These are phyloP conservation scores for Bufotes viridis DNA, from an alignment of 2,797 vertebrate genomes.

Conservation along the genomic window DNA sequence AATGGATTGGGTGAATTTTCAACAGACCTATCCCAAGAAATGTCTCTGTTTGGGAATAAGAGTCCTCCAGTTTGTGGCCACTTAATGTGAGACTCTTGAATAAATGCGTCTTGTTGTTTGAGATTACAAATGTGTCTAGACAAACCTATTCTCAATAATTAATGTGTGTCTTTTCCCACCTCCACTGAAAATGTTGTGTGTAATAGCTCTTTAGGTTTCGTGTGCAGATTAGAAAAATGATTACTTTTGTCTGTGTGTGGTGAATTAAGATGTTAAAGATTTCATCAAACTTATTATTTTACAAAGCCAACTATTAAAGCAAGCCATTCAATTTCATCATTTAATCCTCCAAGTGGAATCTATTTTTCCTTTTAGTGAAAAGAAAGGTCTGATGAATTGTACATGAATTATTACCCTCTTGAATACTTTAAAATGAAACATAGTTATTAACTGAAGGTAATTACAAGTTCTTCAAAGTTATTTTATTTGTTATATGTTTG, in stretches of 20 bases:
- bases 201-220: conserved; percentile 37
- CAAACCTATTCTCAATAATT: conserved; percentile 39
- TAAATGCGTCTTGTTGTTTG: neutral
- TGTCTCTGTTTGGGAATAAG: neutral
- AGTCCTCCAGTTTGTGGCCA: conserved; percentile 19
- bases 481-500: neutral
- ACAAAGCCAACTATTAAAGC: conserved; percentile 41
- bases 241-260: conserved; percentile 52
- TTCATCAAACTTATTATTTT: conserved; percentile 58
- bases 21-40: neutral
- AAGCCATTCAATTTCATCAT: conserved; percentile 44
- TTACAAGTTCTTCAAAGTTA: conserved; percentile 5
- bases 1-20: neutral
- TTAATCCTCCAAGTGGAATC: conserved; percentile 57
- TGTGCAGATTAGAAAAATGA: conserved; percentile 54
- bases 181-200: conserved; percentile 16
- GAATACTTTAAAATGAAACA: conserved; percentile 45
- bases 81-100: conserved; percentile 8
- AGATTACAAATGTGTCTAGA: conserved; percentile 37
- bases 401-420: conserved; percentile 44
- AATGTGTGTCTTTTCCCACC: conserved; percentile 28
- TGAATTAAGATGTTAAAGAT: conserved; percentile 44
- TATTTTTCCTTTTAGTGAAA: conserved; percentile 42
- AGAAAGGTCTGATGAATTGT: conserved; percentile 42
- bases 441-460: conserved; percentile 39